Evolutionary conservation across 2,797 vertebrate species (phyloP), one percentile per base, ranked within the genome.

Genomic region (Danionella dracula): DNA sequence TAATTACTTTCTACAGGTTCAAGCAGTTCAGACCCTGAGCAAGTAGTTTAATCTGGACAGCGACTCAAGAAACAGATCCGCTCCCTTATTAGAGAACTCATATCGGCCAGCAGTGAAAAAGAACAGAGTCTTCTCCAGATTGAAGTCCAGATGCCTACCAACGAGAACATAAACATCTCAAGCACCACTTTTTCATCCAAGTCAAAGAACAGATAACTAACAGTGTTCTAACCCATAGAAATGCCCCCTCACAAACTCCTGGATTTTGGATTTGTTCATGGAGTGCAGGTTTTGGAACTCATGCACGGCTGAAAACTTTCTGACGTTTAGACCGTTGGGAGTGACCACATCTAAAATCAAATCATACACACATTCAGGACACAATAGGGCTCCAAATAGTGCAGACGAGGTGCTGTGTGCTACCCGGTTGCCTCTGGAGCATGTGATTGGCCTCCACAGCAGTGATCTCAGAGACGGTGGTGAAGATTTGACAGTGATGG

Each of bases 91-190:
- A 42, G 94, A 91, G 85, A 95, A 99, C 70, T 99, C 96, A 0
- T 99, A 99, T 50, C 95, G 92, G 15, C 96, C 96, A 10, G 96
- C 95, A 20, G 96, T 99, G 87, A 99, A 99, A 83, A 99, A 93
- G 81, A 91, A 94, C 15, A 99, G 89, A 0, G 96, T 95, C 80
- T 94, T 98, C 9, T 98, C 96, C 70, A 99, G 89, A 82, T 85
- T 92, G 65, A 99, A 99, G 80, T 99, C 95, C 42, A 98, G 85
- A 70, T 98, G 94, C 20, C 96, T 99, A 80, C 53, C 82, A 78
- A 16, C 5, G 58, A 50, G 8, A 50, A 1, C 32, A 65, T 2
- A 48, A 7, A 23, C 17, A 50, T 31, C 19, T 13, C 12, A 10
- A 38, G 40, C 20, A 35, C 49, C 5, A 20, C 8, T 20, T 8